Percentiles rank a stretch among this genome's conserved stretches.
phyloP scores from a whole-genome alignment of 2,797 vertebrate species.

The Jordanella pulchra region DNA sequence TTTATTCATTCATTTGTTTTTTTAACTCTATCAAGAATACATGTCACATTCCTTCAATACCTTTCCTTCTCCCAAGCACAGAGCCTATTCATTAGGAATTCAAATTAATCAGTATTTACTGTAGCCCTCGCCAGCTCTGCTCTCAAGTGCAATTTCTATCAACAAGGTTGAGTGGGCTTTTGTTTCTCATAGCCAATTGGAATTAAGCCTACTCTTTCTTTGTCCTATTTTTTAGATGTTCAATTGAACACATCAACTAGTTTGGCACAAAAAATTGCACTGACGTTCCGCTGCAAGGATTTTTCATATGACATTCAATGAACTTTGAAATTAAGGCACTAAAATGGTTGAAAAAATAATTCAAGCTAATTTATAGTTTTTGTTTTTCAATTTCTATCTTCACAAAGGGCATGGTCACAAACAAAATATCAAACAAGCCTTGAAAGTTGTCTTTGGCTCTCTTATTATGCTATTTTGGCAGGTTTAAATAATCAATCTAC shows the following conservation, averaged over 20 bases:
- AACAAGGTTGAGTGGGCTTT: slow-evolving; percentile 80
- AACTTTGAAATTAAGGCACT: slow-evolving; percentile 62
- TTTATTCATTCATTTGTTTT: slow-evolving; percentile 73
- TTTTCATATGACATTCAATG: slow-evolving; percentile 66
- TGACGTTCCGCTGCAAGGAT: slow-evolving; percentile 64
- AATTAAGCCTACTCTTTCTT: slow-evolving; percentile 61
- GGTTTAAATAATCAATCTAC: not conserved
- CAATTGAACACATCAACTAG: slow-evolving; percentile 71
- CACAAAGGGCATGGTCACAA: slow-evolving; percentile 15
- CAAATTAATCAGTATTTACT: slow-evolving; percentile 79
- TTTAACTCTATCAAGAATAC: slow-evolving; percentile 67
- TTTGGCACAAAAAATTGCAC: slow-evolving; percentile 58
- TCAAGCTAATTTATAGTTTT: slow-evolving; percentile 37
- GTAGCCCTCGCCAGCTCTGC: slow-evolving; percentile 69
- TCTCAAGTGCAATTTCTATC: slow-evolving; percentile 79
- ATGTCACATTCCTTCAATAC: slow-evolving; percentile 73
- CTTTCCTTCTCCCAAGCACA: slow-evolving; percentile 62
- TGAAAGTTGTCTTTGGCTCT: slow-evolving; percentile 10
- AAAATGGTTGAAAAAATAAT: slow-evolving; percentile 46
- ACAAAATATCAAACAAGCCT: not conserved
- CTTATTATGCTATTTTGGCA: not conserved
- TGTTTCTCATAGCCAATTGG: slow-evolving; percentile 75
- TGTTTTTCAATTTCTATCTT: slow-evolving; percentile 2
- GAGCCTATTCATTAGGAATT: slow-evolving; percentile 75
- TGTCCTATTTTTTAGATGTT: slow-evolving; percentile 59